Evolutionary conservation across 1,140 invertebrate species (phyloP).

Genomic region (Drosophila novamexicana): DNA sequence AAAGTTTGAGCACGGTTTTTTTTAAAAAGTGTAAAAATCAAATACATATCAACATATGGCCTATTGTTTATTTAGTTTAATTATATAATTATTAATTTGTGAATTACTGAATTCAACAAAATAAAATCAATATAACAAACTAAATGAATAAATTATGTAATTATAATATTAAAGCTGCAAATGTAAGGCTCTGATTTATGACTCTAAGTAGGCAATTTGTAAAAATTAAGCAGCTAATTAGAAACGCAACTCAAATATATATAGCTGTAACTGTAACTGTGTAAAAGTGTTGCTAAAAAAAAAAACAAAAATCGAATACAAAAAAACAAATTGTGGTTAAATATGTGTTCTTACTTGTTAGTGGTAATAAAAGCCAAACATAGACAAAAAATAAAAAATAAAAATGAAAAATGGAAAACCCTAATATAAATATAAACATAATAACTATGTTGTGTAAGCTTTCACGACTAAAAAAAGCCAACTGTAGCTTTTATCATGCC

Average conservation of each 20-base stretch:
- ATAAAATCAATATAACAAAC: conserved; percentile 22
- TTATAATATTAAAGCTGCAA: conserved; percentile 50
- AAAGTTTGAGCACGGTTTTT: conserved; percentile 75
- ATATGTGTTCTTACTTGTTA: conserved; percentile 84
- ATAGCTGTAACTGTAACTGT: conserved; percentile 35
- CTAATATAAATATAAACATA: conserved; percentile 32
- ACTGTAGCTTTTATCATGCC: conserved; percentile 77
- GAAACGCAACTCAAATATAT: conserved; percentile 41
- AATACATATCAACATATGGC: conserved; percentile 84
- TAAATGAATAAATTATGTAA: conserved; percentile 18
- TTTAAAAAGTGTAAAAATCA: conserved; percentile 82
- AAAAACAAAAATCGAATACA: conserved; percentile 46
- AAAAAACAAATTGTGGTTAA: conserved; percentile 81
- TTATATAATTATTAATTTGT: conserved; percentile 57
- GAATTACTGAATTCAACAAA: conserved; percentile 8
- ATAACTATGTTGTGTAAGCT: conserved; percentile 44
- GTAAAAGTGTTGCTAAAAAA: conserved; percentile 35
- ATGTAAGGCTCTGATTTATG: conserved; percentile 78
- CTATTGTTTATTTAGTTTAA: conserved; percentile 83
- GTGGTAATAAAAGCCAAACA: conserved; percentile 75
- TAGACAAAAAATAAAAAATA: conserved; percentile 45
- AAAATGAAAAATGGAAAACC: conserved; percentile 30
- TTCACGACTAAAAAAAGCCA: conserved; percentile 39
- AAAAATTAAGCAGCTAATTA: conserved; percentile 63
- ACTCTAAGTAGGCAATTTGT: conserved; percentile 81